Percentiles rank a stretch among this genome's conserved stretches.
These are phyloP conservation scores for Psittacula echo DNA, from an alignment of 2,797 vertebrate genomes.

Conservation along the genomic window DNA sequence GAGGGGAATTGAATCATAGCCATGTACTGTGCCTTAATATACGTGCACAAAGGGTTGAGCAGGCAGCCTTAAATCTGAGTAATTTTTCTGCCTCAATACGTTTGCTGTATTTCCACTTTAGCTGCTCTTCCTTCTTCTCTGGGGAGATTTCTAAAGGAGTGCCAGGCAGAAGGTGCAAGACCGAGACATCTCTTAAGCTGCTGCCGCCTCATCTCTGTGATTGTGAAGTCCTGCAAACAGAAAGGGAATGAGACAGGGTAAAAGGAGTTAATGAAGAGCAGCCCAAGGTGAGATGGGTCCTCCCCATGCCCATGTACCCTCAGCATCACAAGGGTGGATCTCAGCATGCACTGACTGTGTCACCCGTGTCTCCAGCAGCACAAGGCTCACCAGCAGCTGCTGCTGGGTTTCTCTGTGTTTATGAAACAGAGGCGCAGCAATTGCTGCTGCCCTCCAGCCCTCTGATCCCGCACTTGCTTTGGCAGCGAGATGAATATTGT, in stretches of 20 bases:
- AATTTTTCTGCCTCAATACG: not conserved
- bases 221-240: not conserved
- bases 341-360: rapidly evolving
- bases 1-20: not conserved
- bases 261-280: not conserved
- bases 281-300: not conserved
- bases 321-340: not conserved
- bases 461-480: not conserved
- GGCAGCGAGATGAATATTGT: not conserved
- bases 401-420: not conserved
- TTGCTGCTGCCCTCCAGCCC: not conserved
- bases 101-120: not conserved
- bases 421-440: not conserved
- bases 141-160: not conserved
- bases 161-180: not conserved
- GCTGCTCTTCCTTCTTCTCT: not conserved
- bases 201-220: not conserved
- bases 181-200: not conserved
- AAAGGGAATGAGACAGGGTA: rapidly evolving
- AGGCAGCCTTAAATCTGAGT: not conserved
- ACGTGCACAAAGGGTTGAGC: not conserved
- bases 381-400: not conserved
- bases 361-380: rapidly evolving
- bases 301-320: rapidly evolving
- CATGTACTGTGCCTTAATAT: not conserved